phyloP scores from a whole-genome alignment of 2,888 invertebrate species.

The Priapulus caudatus region DNA sequence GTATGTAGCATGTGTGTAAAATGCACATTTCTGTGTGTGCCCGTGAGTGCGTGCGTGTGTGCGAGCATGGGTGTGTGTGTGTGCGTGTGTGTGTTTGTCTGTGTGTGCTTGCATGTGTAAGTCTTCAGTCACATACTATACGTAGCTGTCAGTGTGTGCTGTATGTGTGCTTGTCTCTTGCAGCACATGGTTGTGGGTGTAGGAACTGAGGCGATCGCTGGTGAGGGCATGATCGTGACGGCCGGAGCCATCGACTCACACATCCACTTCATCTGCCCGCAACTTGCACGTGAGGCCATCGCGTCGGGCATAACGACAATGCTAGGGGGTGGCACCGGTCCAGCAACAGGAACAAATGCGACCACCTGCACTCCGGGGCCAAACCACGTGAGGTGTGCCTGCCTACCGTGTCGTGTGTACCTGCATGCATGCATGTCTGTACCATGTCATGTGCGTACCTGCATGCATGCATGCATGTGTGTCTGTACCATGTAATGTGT shows the following conservation, averaged over 20 bases:
- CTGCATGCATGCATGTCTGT: no score
- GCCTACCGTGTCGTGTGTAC: no score
- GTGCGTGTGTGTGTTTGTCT: no score
- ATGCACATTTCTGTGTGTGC: no score
- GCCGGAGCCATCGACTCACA: conserved; percentile 33
- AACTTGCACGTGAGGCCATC: conserved; percentile 31
- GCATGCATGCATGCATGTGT: no score
- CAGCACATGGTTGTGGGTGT: conserved; percentile 32
- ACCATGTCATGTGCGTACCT: no score
- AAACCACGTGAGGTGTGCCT: conserved; percentile 30
- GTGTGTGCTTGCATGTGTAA: no score
- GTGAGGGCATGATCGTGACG: conserved; percentile 33
- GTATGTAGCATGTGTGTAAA: no score
- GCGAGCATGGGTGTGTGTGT: no score
- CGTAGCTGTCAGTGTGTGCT: not conserved
- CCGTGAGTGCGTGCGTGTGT: no score
- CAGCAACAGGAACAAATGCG: conserved; percentile 32
- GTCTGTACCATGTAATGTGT: no score
- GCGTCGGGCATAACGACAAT: conserved; percentile 35
- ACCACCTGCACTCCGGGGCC: conserved; percentile 36
- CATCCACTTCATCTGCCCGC: conserved; percentile 36
- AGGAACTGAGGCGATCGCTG: conserved; percentile 35
- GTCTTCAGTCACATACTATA: no score
- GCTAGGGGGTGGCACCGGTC: conserved; percentile 37
- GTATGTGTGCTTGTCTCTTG: conserved; percentile 15